A percentile compares a stretch with the other conserved stretches of the same genome.
These are phyloP conservation scores for Craterocephalus amniculus DNA, from an alignment of 2,797 vertebrate species.

Conservation along the genomic window DNA sequence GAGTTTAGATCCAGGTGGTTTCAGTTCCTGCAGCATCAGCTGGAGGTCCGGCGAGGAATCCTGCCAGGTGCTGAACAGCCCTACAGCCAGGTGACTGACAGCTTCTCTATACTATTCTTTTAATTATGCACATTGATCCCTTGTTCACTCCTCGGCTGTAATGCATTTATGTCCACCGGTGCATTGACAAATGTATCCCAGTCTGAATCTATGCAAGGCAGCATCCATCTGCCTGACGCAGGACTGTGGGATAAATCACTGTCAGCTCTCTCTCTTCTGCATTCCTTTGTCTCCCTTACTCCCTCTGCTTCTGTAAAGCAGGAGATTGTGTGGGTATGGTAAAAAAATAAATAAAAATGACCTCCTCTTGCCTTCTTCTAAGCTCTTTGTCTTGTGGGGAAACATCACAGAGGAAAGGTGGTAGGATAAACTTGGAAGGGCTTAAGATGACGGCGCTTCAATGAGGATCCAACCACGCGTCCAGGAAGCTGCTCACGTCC, in stretches of 20 bases:
- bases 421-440: no score
- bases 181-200: slow-evolving; percentile 84
- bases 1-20: neutral
- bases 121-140: slow-evolving; percentile 86
- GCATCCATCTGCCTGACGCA: slow-evolving; percentile 82
- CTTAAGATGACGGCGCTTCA: no score
- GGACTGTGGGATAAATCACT: slow-evolving; percentile 77
- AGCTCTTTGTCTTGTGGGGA: no score
- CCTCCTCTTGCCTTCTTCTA: no score
- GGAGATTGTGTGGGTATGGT: no score
- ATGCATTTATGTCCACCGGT: slow-evolving; percentile 79
- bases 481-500: no score
- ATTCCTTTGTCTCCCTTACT: neutral
- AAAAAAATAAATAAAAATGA: no score
- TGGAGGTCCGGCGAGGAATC: slow-evolving; percentile 7
- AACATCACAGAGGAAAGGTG: no score
- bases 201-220: slow-evolving; percentile 78
- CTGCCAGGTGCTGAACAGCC: slow-evolving; percentile 49
- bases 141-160: slow-evolving; percentile 81
- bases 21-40: no score
- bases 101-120: slow-evolving; percentile 79
- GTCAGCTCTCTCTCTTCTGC: slow-evolving; percentile 9
- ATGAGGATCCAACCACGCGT: no score
- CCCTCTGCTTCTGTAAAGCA: no score
- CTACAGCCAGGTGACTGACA: slow-evolving; percentile 72